Base-by-base conservation (phyloP, 92 coral and sea anemone genomes). In the Diadumene lineata region DNA sequence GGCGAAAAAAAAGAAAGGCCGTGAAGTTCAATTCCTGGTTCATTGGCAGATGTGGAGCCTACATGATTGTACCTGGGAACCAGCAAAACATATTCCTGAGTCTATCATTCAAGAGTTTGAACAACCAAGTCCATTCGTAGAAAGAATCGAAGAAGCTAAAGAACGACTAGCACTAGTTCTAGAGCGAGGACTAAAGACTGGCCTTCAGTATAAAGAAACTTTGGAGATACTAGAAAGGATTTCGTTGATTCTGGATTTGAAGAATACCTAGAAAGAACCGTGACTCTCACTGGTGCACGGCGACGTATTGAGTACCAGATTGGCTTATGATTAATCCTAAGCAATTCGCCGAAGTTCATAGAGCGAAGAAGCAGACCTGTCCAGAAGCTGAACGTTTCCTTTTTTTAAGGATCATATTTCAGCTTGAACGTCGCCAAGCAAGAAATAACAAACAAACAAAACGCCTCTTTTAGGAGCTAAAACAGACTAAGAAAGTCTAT, bases 21-120 rank as follows among this genome's bases (percentile, higher is more conserved):
- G 25, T 0, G 26, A 30, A 73, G 60, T 62, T 3, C 60, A 48
- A 24, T 73, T 16, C 57, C 32, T 31, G 1, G 78, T 73, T 18
- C 17, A 72, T 2, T 72, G 77, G 77, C 29, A 43, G 31, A 17
- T 44, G 15, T 72, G 65, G 77, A 34, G 24, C 27, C 9, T 72
- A 15, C 53, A 30, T 13, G 79, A 74, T 26, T 33, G 57, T 50
- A 74, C 79, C 34, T 74, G 79, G 79, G 79, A 31, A 60, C 68
- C 68, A 3, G 31, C 22, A 16, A 21, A 34, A 32, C 64, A 58
- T 60, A 24, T 74, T 1, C 79, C 79, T 7, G 3, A 11, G 58
- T 34, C 15, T 19, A 19, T 60, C n/a, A 43, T 34, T 0, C 26
- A 57, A 43, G 71, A 21, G 32, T 75, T 62, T 57, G 70, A 75